Percentiles rank a stretch among this genome's conserved stretches.
phyloP scores from a whole-genome alignment of 2,113 vertebrate genomes.

The Thunnus maccoyii region DNA sequence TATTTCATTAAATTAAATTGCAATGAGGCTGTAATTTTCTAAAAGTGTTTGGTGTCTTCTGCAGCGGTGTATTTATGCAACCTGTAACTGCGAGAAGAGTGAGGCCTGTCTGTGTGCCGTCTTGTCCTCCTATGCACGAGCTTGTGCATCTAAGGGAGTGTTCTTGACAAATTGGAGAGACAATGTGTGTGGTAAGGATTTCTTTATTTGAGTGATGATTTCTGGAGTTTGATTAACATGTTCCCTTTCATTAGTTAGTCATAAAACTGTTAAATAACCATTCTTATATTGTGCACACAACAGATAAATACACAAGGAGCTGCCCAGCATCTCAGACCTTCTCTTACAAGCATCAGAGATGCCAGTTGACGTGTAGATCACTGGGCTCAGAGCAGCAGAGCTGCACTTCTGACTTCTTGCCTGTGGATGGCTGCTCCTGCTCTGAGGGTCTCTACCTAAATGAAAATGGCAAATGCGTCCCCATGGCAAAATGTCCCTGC shows the following conservation, averaged over 20 bases:
- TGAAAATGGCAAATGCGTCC: constrained; percentile 87
- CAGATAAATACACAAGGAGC: constrained; percentile 86
- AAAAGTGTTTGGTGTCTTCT: constrained; percentile 21
- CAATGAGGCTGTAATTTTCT: neutral
- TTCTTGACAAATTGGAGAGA: constrained; percentile 90
- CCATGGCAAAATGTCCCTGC: constrained; percentile 89
- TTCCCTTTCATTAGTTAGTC: constrained; percentile 3
- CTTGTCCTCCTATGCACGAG: constrained; percentile 92
- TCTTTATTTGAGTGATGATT: neutral
- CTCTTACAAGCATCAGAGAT: constrained; percentile 90
- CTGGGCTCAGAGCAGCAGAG: constrained; percentile 83
- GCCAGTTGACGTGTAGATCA: constrained; percentile 91
- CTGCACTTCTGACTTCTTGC: constrained; percentile 87
- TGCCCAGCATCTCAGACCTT: constrained; percentile 90
- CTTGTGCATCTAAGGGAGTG: constrained; percentile 90
- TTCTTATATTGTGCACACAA: constrained; percentile 16
- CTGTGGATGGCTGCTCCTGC: constrained; percentile 95
- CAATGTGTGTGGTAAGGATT: constrained; percentile 89
- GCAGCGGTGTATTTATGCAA: constrained; percentile 94
- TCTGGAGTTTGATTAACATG: neutral
- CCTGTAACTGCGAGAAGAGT: constrained; percentile 92
- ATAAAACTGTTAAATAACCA: neutral
- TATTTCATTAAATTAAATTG: neutral
- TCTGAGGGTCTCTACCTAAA: constrained; percentile 86
- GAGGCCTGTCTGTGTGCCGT: constrained; percentile 93